Base-by-base conservation (phyloP, 1,140 invertebrate genomes). In the Zaprionus capensis region DNA sequence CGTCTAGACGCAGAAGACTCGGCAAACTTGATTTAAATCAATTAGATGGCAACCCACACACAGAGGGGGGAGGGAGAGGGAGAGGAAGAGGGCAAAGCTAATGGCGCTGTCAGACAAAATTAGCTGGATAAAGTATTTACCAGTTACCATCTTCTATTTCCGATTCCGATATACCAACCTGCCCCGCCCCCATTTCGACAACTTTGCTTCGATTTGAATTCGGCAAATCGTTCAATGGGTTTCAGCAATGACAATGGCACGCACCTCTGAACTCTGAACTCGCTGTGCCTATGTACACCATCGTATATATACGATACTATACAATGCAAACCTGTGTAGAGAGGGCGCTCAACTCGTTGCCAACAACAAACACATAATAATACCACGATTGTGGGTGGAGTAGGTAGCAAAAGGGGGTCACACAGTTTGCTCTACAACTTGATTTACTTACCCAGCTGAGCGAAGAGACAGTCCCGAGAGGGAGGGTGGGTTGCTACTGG, bases 1-100 rank as follows among this genome's bases (percentile, higher is more conserved):
- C 71, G 85, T 91, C 85, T 90, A 88, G 85, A 88, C 85, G 72
- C 78, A 58, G 63, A 55, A 67, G 67, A 73, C 80, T 46, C 41
- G 82, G 80, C 72, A 80, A 56, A 88, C 85, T 90, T 88, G 82
- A 88, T 90, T 91, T 88, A 88, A 88, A 88, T 88, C 85, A 88
- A 88, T 88, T 88, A 88, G 70, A 90, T 76, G 58, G 69, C 6
- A 34, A 31, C 34, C 28, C 31, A 17, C 57, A 17, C 56, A 51
- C 31, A 15, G 46, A 11, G 46, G 22, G 20, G 4, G 22, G 2
- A 20, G 0, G 1, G 38, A n/a, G 28, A 22, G 9, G 2, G 2
- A 9, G 17, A 9, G 17, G 44, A 1, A 7, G 28, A 7, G 28
- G 6, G 26, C 26, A 41, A 11, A 34, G 31, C 31, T 78, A 78